A percentile compares a stretch with the other conserved stretches of the same genome.
Evolutionary conservation across 2,113 vertebrate genomes (phyloP).

Genomic region (Mixornis gularis): DNA sequence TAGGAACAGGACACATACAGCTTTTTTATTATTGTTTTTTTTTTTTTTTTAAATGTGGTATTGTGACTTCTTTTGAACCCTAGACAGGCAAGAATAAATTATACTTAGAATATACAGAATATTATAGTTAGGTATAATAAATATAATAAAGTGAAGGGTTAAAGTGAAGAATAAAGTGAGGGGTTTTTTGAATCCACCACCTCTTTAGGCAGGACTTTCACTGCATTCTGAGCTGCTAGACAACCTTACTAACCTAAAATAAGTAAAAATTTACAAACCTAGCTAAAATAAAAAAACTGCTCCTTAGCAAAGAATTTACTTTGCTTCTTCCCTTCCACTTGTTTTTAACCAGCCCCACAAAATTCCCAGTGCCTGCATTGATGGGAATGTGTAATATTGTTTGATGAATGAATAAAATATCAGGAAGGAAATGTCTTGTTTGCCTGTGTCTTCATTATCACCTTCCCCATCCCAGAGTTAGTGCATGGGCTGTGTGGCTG

Average conservation of each 20-base stretch:
- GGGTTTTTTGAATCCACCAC: neutral
- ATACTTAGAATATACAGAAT: too few species aligned
- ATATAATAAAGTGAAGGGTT: too few species aligned
- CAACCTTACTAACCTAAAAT: neutral
- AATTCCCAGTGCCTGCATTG: neutral
- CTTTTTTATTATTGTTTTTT: neutral
- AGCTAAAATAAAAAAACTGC: neutral
- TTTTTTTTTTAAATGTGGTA: too few species aligned
- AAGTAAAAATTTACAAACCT: neutral
- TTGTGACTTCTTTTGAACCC: neutral
- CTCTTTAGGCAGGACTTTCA: neutral
- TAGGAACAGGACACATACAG: fast-evolving
- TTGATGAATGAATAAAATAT: slow-evolving; percentile 61
- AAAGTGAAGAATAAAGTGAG: neutral
- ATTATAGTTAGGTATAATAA: too few species aligned
- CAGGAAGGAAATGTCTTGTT: slow-evolving; percentile 20
- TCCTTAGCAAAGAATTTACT: neutral
- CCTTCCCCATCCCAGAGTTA: neutral
- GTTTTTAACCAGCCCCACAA: neutral
- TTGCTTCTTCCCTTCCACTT: neutral
- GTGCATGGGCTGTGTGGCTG: neutral
- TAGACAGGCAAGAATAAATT: neutral
- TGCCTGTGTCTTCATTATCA: slow-evolving; percentile 51
- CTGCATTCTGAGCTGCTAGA: neutral
- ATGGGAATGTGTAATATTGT: neutral